Base-by-base conservation (phyloP, 2,113 vertebrate genomes). In the Mus pahari region DNA sequence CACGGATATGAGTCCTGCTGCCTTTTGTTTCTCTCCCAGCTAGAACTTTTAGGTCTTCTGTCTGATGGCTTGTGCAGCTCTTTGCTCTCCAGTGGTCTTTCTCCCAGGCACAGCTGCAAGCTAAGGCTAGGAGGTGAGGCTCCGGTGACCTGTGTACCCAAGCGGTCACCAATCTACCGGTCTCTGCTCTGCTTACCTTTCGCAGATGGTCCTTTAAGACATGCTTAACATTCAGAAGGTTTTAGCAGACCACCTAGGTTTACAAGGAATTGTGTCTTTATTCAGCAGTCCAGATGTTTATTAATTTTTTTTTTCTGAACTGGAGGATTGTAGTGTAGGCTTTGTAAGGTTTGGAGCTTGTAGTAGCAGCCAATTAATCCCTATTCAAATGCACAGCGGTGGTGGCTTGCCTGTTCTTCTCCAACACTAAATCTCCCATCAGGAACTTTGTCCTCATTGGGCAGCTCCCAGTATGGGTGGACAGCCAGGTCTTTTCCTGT, bases 41-140 rank as follows among this genome's bases (percentile, higher is more conserved):
- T 89, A 91, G 78, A 48, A 53, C 62, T 92, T 92, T 70, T 53
- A 93, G 60, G 14, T 93, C 31, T 70, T 22, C 91, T 16, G 24
- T 82, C 26, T 53, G 24, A 82, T 71, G 45, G 20, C 39, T 28
- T 42, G 12, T 22, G 82, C 3, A 74, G 53, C 62, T 66, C 8
- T 86, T 90, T 95, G 96, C 50, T 96, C 20, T 45, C 50, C n/a
- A 60, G 7, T 92, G 45, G 48, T 77, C 45, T 48, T 92, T 94
- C 36, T 92, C 22, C 60, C 78, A 88, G 75, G 45, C 81, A 58
- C 70, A 90, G 82, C 79, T 66, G 71, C 89, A 90, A 94, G 50
- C 36, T 16, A 53, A 55, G 73, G 78, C 73, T 24, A 50, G 48
- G 79, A 89, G 90, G 86, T 28, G 13, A 92, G 90, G 20, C 66